Conservation (phyloP, 2,888 invertebrate genomes). For the Rotaria macrura region DNA sequence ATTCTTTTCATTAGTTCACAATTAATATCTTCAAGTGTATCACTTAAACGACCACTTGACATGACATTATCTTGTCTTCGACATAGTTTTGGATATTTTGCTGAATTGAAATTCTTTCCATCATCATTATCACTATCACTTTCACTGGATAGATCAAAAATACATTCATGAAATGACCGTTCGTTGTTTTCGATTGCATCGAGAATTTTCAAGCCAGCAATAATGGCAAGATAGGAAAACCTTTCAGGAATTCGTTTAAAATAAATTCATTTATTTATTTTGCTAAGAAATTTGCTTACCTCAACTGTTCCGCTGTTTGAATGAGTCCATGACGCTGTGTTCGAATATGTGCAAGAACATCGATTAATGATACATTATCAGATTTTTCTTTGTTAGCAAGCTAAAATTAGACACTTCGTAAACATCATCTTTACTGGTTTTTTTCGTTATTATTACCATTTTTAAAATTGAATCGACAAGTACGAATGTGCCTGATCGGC, state of each 20-base stretch:
- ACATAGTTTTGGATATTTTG: neutral
- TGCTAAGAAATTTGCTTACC: neutral
- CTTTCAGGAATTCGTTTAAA: neutral
- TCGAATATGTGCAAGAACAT: slow-evolving; percentile 60
- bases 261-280: neutral
- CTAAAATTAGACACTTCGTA: neutral
- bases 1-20: neutral
- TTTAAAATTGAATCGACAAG: slow-evolving; percentile 61
- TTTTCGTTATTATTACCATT: slow-evolving; percentile 18
- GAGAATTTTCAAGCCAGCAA: slow-evolving; percentile 23
- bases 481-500: slow-evolving; percentile 70
- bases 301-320: slow-evolving; percentile 81
- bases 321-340: slow-evolving; percentile 80
- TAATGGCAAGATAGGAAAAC: slow-evolving; percentile 31
- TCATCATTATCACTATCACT: neutral
- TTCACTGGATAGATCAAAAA: neutral
- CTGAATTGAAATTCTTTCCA: neutral
- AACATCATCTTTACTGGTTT: no score
- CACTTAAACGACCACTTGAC: neutral
- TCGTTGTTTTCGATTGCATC: neutral
- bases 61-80: neutral
- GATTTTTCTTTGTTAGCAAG: neutral
- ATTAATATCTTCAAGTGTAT: neutral
- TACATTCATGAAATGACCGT: neutral
- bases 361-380: slow-evolving; percentile 43